A percentile compares a stretch with the other conserved stretches of the same genome.
Evolutionary conservation across 2,888 invertebrate genomes (phyloP).

Genomic region (Parnassius apollo): DNA sequence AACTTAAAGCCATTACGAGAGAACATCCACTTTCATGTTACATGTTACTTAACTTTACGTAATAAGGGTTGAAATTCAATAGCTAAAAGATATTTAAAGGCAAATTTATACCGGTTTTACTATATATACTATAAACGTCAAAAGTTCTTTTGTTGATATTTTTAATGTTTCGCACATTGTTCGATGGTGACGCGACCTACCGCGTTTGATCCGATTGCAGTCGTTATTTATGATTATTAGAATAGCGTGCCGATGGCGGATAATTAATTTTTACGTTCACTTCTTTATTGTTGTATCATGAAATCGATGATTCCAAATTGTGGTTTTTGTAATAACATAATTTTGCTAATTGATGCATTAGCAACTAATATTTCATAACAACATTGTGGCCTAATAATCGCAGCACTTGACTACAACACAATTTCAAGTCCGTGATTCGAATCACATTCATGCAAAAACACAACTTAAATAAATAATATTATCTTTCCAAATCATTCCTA

Average conservation of each 20-base stretch:
- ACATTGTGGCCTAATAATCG: no score
- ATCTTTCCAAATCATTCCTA: conserved; percentile 20
- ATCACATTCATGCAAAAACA: no score
- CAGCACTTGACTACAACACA: no score
- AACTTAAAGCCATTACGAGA: conserved; percentile 50
- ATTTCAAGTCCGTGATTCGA: no score
- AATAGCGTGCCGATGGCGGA: conserved; percentile 72
- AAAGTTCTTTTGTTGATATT: conserved; percentile 80
- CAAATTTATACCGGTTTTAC: conserved; percentile 42
- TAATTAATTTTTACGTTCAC: conserved; percentile 77
- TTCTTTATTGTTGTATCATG: conserved; percentile 63
- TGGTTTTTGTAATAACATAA: conserved; percentile 32
- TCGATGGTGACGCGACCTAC: conserved; percentile 60
- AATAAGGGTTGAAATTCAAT: conserved; percentile 42
- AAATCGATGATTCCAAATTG: conserved; percentile 57
- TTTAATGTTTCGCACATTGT: conserved; percentile 82
- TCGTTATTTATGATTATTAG: conserved; percentile 78
- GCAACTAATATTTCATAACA: neutral
- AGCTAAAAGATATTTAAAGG: conserved; percentile 20
- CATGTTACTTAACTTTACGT: conserved; percentile 33
- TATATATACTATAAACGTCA: conserved; percentile 77
- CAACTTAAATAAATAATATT: neutral
- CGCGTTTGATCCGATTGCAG: conserved; percentile 77
- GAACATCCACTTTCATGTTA: conserved; percentile 30
- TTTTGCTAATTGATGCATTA: conserved; percentile 33